Base-by-base conservation (phyloP, 92 coral and sea anemone species). In the Epizoanthus fatuus region DNA sequence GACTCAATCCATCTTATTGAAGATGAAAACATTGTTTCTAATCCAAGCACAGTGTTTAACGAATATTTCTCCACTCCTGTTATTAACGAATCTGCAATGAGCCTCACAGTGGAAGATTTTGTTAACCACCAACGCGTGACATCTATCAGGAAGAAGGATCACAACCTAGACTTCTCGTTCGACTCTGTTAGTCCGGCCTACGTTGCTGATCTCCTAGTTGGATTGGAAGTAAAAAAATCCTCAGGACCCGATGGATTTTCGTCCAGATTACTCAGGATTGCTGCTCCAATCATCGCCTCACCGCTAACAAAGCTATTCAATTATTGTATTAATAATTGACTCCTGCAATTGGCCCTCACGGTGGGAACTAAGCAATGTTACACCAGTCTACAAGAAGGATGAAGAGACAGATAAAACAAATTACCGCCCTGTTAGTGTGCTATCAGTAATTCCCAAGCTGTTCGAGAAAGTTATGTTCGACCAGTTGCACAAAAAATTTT, bases 351-450 rank as follows among this genome's bases (percentile, higher is more conserved):
- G 47, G 47, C 47, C 47, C 47, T 44, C 47, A 44, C 47, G 2
- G 47, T 44, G 47, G 5, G 2, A 44, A 44, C 6, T 44, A 0
- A 44, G 7, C 35, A 29, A 29, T 29, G 35, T 29, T 29, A 29
- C 35, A 29, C 35, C 35, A 29, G 2, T 29, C 35, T 29, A 29
- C 35, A 29, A 29, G 35, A 29, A 29, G 35, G 35, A 29, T 29
- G 35, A 29, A 29, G 35, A 29, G 35, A 29, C 35, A 29, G 35
- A 29, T 29, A 29, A 29, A 29, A 29, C 60, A 45, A 85, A 85
- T 52, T 89, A 89, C 66, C 89, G 83, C 38, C 86, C 93, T 35
- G 68, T 89, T 54, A 89, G 75, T 78, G 74, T 89, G 59, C 35
- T 29, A 29, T 29, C 35, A 29, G 35, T 29, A 29, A 29, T 29